Base-by-base conservation (phyloP, 2,888 invertebrate genomes). In the Cremastobaeus sp. region DNA sequence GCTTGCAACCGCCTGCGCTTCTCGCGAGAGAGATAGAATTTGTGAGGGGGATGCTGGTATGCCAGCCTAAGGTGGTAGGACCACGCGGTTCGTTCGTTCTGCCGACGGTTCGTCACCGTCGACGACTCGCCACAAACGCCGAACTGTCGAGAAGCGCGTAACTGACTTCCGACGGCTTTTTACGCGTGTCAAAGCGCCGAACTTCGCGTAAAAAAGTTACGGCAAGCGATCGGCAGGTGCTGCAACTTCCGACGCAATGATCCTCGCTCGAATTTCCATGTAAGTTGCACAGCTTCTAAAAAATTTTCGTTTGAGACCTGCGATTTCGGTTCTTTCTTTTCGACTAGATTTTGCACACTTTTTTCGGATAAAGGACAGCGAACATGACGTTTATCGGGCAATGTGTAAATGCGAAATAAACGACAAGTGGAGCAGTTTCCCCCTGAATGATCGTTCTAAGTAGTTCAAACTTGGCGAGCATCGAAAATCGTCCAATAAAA, bases 51-150 rank as follows among this genome's bases (percentile, higher is more conserved):
- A 52, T 69, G 60, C 43, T 74, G 68, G 64, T 34, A 17, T 50
- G 55, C 64, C 47, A 59, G 45, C 48, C 54, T 30, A 64, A 66
- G 77, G 76, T 69, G 74, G 75, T 71, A 79, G 76, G 76, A 45
- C 78, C 79, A 82, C 79, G 79, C 78, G 80, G 79, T 78, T 54
- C 43, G 52, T 43, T 72, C 76, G 66, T 48, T 68, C 57, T 57
- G 57, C 72, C 78, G 78, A 81, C 79, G 77, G 78, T 74, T 72
- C 76, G 78, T 75, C 75, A 77, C 74, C 76, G 76, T 68, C 76
- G 72, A 76, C 72, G 71, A 74, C 74, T 78, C 80, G 78, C 77
- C 78, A 76, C 72, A 78, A 78, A 76, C 79, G 76, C 72, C 76
- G 66, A 74, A 77, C 74, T 66, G 76, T 75, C 78, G 72, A 73